Conservation (phyloP, 2,888 invertebrate genomes). For the Lithophane semibrunnea region DNA sequence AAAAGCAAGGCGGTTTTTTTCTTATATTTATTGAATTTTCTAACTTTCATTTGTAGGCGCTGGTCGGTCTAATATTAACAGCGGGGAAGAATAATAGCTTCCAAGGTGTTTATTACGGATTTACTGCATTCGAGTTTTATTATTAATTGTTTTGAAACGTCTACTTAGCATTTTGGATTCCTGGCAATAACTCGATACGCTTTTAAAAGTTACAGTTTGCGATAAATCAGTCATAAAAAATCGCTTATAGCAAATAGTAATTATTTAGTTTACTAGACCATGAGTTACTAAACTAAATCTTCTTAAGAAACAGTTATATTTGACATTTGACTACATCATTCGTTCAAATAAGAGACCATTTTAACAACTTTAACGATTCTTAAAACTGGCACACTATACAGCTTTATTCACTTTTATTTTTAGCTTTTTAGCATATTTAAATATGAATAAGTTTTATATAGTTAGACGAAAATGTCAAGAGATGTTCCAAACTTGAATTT, state of each 20-base stretch:
- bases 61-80: background rate
- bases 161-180: background rate
- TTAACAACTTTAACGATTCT: conserved; percentile 21
- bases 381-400: conserved; percentile 4
- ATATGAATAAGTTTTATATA: conserved; percentile 22
- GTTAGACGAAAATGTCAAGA: conserved; percentile 19
- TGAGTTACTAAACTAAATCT: conserved; percentile 17
- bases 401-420: conserved; percentile 15
- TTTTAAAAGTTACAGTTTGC: background rate
- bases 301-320: conserved; percentile 25
- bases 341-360: conserved; percentile 20
- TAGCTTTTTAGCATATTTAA: conserved; percentile 23
- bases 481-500: conserved; percentile 33
- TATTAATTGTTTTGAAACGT: background rate
- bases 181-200: background rate
- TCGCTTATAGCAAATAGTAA: background rate
- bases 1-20: background rate
- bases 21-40: background rate
- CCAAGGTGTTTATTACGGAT: background rate
- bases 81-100: background rate
- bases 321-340: conserved; percentile 6
- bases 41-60: background rate
- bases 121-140: background rate
- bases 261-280: conserved; percentile 20
- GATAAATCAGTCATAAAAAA: background rate